Percentiles rank a stretch among this genome's conserved stretches.
phyloP scores from a whole-genome alignment of 2,888 invertebrate genomes.

The Willowsia nigromaculata region DNA sequence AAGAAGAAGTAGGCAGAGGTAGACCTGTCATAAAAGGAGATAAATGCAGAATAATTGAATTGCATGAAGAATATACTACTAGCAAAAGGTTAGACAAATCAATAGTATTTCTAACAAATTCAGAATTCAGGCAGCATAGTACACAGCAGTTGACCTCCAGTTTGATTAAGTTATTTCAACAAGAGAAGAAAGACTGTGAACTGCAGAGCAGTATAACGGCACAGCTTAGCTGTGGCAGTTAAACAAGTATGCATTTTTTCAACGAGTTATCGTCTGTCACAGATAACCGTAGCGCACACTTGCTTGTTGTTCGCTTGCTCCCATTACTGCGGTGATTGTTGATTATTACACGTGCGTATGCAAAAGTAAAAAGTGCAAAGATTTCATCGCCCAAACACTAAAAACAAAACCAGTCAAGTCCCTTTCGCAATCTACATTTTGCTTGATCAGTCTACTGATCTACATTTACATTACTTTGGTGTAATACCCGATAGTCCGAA shows the following conservation, averaged over 20 bases:
- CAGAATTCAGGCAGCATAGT: not conserved
- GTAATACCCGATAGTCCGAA: too few species aligned
- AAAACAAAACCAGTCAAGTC: not conserved
- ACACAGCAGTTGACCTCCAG: slow-evolving; percentile 22
- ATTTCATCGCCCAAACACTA: not conserved
- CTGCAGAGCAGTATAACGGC: not conserved
- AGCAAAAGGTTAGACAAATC: not conserved
- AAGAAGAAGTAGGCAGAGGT: slow-evolving; percentile 26
- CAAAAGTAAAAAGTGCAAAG: not conserved
- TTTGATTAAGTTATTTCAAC: not conserved
- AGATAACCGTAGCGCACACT: not conserved
- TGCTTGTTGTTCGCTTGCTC: not conserved
- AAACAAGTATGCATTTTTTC: not conserved
- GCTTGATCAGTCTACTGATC: not conserved
- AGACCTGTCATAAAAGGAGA: not conserved
- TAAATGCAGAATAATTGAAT: not conserved
- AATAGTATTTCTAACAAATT: not conserved
- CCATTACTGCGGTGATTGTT: not conserved
- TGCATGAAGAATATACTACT: not conserved
- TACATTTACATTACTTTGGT: too few species aligned
- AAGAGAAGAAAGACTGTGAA: not conserved
- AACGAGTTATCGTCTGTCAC: not conserved
- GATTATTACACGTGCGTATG: not conserved
- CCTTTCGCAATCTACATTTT: not conserved
- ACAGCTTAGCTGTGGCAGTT: not conserved